Evolutionary conservation across 1,140 invertebrate species (phyloP).

Genomic region (Pseudomyrmex flavicornis): DNA sequence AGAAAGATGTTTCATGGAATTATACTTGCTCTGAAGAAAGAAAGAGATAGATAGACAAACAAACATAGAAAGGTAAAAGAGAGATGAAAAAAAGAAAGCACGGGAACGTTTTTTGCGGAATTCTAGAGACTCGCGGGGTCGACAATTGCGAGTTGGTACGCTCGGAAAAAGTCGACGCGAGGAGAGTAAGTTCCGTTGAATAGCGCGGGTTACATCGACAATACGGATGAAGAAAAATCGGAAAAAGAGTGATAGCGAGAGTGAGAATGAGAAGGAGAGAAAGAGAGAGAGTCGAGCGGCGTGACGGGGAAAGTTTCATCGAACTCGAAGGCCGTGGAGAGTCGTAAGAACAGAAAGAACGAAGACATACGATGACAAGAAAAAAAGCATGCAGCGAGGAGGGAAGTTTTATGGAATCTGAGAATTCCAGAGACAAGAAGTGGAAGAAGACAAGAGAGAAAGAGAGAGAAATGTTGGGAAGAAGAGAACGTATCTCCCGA

Average conservation of each 20-base stretch:
- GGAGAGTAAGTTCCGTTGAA: slow-evolving; percentile 44
- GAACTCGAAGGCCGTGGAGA: slow-evolving; percentile 55
- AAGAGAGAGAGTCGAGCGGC: neutral
- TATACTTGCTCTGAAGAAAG: slow-evolving; percentile 19
- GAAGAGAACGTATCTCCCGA: slow-evolving; percentile 19
- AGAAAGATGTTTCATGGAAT: slow-evolving; percentile 33
- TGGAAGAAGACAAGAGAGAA: slow-evolving; percentile 42
- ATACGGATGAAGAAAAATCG: slow-evolving; percentile 52
- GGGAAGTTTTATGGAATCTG: slow-evolving; percentile 65
- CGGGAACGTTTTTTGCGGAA: slow-evolving; percentile 36
- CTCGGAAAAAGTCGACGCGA: slow-evolving; percentile 41
- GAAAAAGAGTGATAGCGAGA: neutral
- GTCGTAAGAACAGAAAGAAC: slow-evolving; percentile 48
- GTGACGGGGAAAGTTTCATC: slow-evolving; percentile 65
- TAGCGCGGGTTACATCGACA: slow-evolving; percentile 48
- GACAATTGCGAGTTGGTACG: slow-evolving; percentile 48
- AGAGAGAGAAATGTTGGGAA: neutral
- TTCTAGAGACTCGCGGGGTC: slow-evolving; percentile 40
- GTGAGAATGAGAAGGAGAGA: neutral
- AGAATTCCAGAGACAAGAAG: slow-evolving; percentile 49
- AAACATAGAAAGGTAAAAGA: neutral
- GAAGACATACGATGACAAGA: slow-evolving; percentile 38
- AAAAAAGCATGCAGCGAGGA: slow-evolving; percentile 45
- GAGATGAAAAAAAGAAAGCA: slow-evolving; percentile 31
- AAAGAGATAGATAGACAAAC: neutral